Conservation (phyloP, 2,113 vertebrate genomes). For the Lethenteron reissneri region DNA sequence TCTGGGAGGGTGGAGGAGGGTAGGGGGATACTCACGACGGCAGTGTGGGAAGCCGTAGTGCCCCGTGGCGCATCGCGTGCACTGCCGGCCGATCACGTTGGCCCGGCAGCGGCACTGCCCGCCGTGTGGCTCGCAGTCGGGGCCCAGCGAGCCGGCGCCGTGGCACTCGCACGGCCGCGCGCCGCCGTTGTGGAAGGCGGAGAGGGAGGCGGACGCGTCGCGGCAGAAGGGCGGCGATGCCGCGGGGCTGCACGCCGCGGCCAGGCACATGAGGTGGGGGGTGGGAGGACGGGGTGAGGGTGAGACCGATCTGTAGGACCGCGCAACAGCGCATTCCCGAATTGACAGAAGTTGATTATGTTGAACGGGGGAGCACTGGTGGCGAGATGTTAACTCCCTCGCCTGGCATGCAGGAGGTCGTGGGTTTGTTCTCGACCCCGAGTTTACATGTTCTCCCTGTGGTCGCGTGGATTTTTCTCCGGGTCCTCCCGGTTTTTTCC, state of each 20-base stretch:
- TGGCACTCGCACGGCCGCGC: constrained; percentile 59
- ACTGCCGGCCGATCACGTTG: constrained; percentile 68
- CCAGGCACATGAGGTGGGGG: too few species aligned
- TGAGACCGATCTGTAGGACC: too few species aligned
- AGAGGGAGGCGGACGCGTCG: constrained; percentile 42
- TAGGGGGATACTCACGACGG: constrained; percentile 39
- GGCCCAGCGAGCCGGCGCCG: constrained; percentile 37
- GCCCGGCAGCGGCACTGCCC: constrained; percentile 61
- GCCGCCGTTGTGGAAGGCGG: constrained; percentile 76
- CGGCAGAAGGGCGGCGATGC: constrained; percentile 44
- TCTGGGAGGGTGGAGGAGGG: fast-evolving
- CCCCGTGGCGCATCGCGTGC: constrained; percentile 67
- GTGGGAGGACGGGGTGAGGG: too few species aligned
- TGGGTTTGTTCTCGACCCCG: too few species aligned
- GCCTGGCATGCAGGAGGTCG: too few species aligned
- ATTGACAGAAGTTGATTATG: too few species aligned
- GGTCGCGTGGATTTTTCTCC: too few species aligned
- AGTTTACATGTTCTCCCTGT: too few species aligned
- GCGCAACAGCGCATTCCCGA: too few species aligned
- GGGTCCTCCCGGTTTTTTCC: too few species aligned
- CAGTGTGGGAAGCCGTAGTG: constrained; percentile 88
- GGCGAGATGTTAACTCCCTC: too few species aligned
- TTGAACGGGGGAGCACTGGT: too few species aligned
- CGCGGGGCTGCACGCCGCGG: constrained; percentile 25
- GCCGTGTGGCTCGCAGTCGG: constrained; percentile 46